Base-by-base conservation (phyloP, 1,140 invertebrate genomes). In the Yoshiicerus persimilis region DNA sequence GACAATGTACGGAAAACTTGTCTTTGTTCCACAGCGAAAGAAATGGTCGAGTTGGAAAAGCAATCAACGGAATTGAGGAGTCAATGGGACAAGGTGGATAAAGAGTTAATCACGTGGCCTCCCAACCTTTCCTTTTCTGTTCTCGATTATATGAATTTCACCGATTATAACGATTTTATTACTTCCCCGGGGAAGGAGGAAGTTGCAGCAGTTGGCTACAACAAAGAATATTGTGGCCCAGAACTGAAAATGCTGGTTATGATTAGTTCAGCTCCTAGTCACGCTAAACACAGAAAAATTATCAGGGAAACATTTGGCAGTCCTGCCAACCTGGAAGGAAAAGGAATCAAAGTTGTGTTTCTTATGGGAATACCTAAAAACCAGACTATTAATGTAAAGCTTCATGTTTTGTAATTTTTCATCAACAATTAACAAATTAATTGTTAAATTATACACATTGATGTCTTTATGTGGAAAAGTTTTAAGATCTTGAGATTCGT, bases 221-320 rank as follows among this genome's bases (percentile, higher is more conserved):
- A 30, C 16, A 39, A 23, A 16, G 41, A 56, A 16, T 86, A 32
- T 77, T 88, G 87, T 30, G 70, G 9, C 0, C 66, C 84, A 1
- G 16, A 32, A 8, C 5, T 88, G 4, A 80, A 86, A 86, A 80
- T 88, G 38, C 56, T 88, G 13, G 27, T 88, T 1, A 70, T 88
- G 56, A 70, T 88, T 38, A 88, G 84, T 47, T 88, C 87, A n/a
- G 87, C 87, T 4, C 87, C 87, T 2, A 13, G 30, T 4, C 87
- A 88, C 30, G 36, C 39, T 23, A n/a, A 30, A n/a, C 62, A 80
- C 10, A 6, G 87, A 10, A 20, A 66, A 32, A 39, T 62, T 23
- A 86, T 88, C n/a, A 62, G 87, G 23, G 83, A 86, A 56, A 88
- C 87, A 1, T 88, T 27, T 64, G 87, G 84, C 41, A 64, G 11